Conservation (phyloP, 2,113 vertebrate species). For the Neolamprologus tretocephalus region DNA sequence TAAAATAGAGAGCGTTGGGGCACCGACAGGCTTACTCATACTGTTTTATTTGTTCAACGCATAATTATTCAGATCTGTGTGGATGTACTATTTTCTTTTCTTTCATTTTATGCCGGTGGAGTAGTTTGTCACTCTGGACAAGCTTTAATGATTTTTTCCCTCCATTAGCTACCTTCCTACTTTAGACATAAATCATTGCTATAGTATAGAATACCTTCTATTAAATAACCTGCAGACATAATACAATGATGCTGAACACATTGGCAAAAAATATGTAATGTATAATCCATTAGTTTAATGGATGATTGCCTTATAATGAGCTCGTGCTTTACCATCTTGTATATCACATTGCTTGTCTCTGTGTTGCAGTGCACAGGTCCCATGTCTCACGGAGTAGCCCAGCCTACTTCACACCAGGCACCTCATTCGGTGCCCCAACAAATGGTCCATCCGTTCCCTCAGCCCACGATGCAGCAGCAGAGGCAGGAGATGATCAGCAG, state of each 20-base stretch:
- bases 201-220: neutral
- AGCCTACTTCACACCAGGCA: conserved; percentile 10
- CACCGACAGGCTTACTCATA: conserved; percentile 31
- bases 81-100: neutral
- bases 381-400: conserved; percentile 22
- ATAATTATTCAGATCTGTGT: neutral
- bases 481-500: conserved; percentile 78
- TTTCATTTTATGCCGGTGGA: neutral
- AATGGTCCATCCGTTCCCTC: neutral
- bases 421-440: conserved; percentile 16
- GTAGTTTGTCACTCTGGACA: neutral
- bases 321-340: neutral
- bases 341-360: neutral
- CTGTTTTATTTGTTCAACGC: neutral
- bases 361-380: conserved; percentile 43
- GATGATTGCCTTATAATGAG: neutral
- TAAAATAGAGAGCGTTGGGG: conserved; percentile 26
- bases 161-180: neutral
- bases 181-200: neutral
- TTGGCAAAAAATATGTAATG: neutral
- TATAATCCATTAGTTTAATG: neutral
- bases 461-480: conserved; percentile 35
- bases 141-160: neutral
- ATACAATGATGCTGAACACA: neutral
- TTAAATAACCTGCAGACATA: neutral